These are phyloP conservation scores for Cochlearius cochlearius DNA, from an alignment of 2,113 vertebrate species.

Conservation along the genomic window DNA sequence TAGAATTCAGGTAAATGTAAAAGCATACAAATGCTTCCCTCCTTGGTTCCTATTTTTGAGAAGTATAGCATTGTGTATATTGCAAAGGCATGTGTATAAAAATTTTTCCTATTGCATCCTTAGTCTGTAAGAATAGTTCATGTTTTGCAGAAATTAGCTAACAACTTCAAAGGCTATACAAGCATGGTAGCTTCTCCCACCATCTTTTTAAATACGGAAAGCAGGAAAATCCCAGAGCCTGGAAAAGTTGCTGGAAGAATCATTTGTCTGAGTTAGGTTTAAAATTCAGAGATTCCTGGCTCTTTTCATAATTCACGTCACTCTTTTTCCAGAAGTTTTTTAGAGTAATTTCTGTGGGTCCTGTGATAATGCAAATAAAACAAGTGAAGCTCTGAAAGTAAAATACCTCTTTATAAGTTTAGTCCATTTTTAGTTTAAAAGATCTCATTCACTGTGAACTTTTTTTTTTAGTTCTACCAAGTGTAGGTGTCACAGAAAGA, in stretches of 20 bases:
- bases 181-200: background rate
- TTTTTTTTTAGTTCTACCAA: background rate
- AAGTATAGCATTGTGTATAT: background rate
- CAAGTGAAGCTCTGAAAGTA: background rate
- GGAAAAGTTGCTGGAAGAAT: background rate
- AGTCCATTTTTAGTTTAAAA: background rate
- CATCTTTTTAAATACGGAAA: background rate
- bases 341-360: background rate
- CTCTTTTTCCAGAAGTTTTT: background rate
- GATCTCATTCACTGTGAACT: background rate
- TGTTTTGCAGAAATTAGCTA: background rate
- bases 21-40: background rate
- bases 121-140: background rate
- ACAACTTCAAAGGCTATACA: background rate
- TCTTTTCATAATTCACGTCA: background rate
- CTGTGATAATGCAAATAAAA: background rate
- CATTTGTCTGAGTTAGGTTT: background rate
- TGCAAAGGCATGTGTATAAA: background rate
- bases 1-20: background rate
- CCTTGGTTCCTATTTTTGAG: background rate
- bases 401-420: background rate
- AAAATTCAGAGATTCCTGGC: background rate
- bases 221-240: background rate
- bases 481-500: background rate
- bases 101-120: fast-evolving